These are phyloP conservation scores for Passer montanus DNA, from an alignment of 2,113 vertebrate genomes.

Conservation along the genomic window DNA sequence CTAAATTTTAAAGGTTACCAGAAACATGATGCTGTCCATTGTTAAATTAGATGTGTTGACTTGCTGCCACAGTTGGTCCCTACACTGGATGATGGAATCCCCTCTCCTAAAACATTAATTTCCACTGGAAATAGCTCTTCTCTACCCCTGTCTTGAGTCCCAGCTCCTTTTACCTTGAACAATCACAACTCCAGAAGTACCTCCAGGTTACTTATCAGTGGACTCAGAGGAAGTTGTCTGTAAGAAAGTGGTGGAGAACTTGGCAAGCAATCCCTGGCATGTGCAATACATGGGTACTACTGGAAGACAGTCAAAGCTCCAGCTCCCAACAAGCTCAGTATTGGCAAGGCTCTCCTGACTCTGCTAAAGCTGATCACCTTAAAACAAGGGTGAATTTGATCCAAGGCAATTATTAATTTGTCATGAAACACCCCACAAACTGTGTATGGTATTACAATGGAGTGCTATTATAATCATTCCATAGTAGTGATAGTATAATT, in stretches of 20 bases:
- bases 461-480: background rate
- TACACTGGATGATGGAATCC: background rate
- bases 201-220: background rate
- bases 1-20: background rate
- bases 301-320: background rate
- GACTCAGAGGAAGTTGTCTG: background rate
- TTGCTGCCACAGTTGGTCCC: background rate
- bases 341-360: background rate
- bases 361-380: background rate
- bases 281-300: background rate
- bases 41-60: background rate
- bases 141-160: background rate
- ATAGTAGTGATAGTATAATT: background rate
- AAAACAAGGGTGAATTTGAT: background rate
- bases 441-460: background rate
- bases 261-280: rapidly evolving
- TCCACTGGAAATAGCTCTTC: background rate
- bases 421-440: background rate
- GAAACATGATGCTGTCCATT: background rate
- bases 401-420: background rate
- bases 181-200: background rate
- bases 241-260: background rate
- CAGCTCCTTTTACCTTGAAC: background rate
- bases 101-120: background rate
- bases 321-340: background rate